A percentile compares a stretch with the other conserved stretches of the same genome.
Conservation (phyloP, 1,140 invertebrate species). For the Pogonognathellus flavescens region DNA sequence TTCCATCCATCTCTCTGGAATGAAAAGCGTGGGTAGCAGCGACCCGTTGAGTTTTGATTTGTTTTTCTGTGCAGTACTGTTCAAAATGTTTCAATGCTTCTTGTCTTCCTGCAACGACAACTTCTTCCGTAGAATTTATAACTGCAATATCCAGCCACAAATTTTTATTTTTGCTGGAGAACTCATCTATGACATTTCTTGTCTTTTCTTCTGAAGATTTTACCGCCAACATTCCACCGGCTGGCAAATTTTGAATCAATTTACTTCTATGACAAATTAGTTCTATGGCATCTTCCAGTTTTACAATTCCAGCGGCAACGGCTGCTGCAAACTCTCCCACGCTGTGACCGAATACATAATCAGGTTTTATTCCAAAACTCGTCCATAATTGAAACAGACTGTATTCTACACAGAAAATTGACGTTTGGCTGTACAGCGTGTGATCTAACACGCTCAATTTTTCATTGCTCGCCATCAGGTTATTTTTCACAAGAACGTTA, state of each 20-base stretch:
- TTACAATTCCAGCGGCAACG: slow-evolving; percentile 41
- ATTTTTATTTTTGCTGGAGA: neutral
- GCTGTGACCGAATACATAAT: slow-evolving; percentile 59
- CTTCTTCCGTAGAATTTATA: slow-evolving; percentile 47
- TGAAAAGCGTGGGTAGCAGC: slow-evolving; percentile 53
- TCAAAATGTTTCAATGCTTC: slow-evolving; percentile 10
- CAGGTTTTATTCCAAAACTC: slow-evolving; percentile 53
- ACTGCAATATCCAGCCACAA: slow-evolving; percentile 51
- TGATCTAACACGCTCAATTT: slow-evolving; percentile 2
- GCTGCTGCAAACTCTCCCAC: slow-evolving; percentile 62
- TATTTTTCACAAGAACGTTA: neutral
- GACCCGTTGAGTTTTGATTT: slow-evolving; percentile 8
- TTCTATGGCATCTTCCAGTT: slow-evolving; percentile 50
- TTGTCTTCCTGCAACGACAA: slow-evolving; percentile 52
- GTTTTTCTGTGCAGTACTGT: slow-evolving; percentile 21
- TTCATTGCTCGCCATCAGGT: neutral
- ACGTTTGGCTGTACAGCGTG: slow-evolving; percentile 54
- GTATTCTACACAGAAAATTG: slow-evolving; percentile 62
- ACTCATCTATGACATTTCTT: slow-evolving; percentile 17
- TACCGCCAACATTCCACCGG: slow-evolving; percentile 60
- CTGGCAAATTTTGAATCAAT: slow-evolving; percentile 44
- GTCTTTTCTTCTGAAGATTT: slow-evolving; percentile 12
- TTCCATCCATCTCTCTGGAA: slow-evolving; percentile 53
- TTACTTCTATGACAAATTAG: slow-evolving; percentile 53
- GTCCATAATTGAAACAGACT: slow-evolving; percentile 55